Evolutionary conservation across 1,140 invertebrate species (phyloP).

Genomic region (Gyrodactylus bullatarudis): DNA sequence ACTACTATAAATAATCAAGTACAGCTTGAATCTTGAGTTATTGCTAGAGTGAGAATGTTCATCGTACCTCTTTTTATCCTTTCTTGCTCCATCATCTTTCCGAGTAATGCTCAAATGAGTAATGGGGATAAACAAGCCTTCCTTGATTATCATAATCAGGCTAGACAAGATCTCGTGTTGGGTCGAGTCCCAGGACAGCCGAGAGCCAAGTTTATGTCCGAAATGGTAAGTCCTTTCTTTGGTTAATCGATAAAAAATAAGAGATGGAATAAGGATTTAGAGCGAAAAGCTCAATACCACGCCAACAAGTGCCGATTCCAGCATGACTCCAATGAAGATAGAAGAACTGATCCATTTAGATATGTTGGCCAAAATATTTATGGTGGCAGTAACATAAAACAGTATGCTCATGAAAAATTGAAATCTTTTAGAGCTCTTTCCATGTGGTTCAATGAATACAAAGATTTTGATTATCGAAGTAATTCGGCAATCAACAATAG

Average conservation of each 20-base stretch:
- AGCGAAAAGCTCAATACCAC: neutral
- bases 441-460: neutral
- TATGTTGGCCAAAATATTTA: neutral
- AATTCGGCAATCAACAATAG: neutral
- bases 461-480: neutral
- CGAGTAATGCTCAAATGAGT: no score
- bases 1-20: no score
- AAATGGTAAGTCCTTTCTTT: neutral
- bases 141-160: neutral
- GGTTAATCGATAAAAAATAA: no score
- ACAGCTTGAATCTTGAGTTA: no score
- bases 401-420: no score
- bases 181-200: neutral
- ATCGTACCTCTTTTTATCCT: no score
- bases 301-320: neutral
- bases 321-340: neutral
- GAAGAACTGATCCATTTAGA: neutral
- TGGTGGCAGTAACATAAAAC: no score
- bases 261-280: neutral
- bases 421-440: neutral
- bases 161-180: neutral
- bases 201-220: neutral
- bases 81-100: no score
- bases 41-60: no score
- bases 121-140: neutral